Conservation (phyloP, 2,888 invertebrate species). For the Ormyrus labotus region DNA sequence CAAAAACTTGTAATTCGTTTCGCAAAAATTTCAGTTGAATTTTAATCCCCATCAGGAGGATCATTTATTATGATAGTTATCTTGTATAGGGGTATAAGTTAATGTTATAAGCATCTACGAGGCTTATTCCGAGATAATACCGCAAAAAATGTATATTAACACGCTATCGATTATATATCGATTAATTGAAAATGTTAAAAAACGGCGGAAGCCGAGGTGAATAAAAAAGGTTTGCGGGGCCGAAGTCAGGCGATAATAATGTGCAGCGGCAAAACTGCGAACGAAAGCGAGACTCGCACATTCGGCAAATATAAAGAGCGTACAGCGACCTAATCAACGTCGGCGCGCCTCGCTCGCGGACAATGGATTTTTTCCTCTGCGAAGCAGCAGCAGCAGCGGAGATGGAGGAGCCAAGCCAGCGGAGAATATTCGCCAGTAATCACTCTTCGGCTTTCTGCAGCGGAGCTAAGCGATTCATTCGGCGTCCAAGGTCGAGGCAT, state of each 20-base stretch:
- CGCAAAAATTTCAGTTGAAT: not conserved
- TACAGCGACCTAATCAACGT: slow-evolving; percentile 47
- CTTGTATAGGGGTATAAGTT: slow-evolving; percentile 11
- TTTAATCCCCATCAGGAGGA: not conserved
- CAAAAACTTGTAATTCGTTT: slow-evolving; percentile 12
- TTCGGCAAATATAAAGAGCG: slow-evolving; percentile 30
- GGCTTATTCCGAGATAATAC: not conserved
- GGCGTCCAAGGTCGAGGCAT: slow-evolving; percentile 59
- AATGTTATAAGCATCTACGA: not conserved
- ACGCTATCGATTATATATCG: not conserved
- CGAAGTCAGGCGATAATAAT: too few relatives aligned
- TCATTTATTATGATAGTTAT: slow-evolving; percentile 24
- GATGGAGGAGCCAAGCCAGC: slow-evolving; percentile 42
- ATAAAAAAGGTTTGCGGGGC: not conserved
- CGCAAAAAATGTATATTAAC: slow-evolving; percentile 2
- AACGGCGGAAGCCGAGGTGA: not conserved
- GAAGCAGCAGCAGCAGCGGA: not conserved
- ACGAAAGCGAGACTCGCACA: slow-evolving; percentile 19
- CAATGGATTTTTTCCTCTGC: slow-evolving; percentile 47
- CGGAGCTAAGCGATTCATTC: slow-evolving; percentile 55
- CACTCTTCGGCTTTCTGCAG: slow-evolving; percentile 55
- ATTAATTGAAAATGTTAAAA: slow-evolving; percentile 27
- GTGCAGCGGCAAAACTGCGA: slow-evolving; percentile 19
- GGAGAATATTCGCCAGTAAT: slow-evolving; percentile 54
- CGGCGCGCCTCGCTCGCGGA: slow-evolving; percentile 25